Evolutionary conservation across 2,797 vertebrate genomes (phyloP), one percentile per base, ranked within the genome.

Genomic region (Myotis pilosus): DNA sequence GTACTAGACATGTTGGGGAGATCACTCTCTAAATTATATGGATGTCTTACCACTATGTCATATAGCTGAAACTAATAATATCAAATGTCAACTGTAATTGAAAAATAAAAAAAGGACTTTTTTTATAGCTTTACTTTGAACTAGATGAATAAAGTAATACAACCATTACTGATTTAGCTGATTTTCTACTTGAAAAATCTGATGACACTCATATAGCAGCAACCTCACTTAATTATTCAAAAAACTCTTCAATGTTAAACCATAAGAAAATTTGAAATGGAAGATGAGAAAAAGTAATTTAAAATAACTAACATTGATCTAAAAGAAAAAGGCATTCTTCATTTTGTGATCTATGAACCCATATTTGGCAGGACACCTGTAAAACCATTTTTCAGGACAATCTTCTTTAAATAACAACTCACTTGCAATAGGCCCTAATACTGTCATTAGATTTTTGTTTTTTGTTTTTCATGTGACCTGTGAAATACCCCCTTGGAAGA

Each of bases 261-360:
- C 17, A 80, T 41, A 94, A 79, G 33, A 75, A 86, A 84, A 22
- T 15, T 49, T 82, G 57, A 94, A 94, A 68, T 84, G 20, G 33
- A 91, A 89, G 4, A 47, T 62, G 3, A 96, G 10, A 30, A 95
- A 80, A 96, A 60, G 17, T 89, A 89, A 84, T 57, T 84, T 92
- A 76, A 86, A 94, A 76, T 87, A 95, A 60, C n/a, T 25, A 92
- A 25, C 55, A 74, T 23, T 82, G 22, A 86, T 83, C 13, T 93
- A 83, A 92, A 69, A 12, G 20, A 41, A 84, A 84, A 71, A 87
- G 33, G 79, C 28, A 44, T 86, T 94, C 71, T 83, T 91, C 55
- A 41, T 47, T 86, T 79, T 38, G 49, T 22, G 12, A 95, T 83
- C 16, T 66, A 17, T 89, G 74, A 41, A 76, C 28, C 49, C 25